Evolutionary conservation across 2,113 vertebrate species (phyloP).

Genomic region (Aegithalos caudatus): DNA sequence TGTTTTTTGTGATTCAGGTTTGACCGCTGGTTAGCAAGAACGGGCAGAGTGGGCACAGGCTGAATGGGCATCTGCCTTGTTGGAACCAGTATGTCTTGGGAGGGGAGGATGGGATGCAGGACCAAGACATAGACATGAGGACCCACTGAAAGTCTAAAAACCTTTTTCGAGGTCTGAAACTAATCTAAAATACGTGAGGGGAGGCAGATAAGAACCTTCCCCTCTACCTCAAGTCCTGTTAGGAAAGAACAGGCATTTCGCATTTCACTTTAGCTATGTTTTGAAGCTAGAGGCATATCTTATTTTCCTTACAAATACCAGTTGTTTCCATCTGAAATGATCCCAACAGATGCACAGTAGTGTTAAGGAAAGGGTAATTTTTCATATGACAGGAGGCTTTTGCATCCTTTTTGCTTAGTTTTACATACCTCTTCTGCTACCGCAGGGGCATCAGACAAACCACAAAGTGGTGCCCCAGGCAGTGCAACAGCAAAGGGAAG

Average conservation of each 20-base stretch:
- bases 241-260: neutral
- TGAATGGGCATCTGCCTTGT: neutral
- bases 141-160: neutral
- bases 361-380: neutral
- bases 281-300: neutral
- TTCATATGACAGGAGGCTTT: neutral
- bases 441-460: fast-evolving
- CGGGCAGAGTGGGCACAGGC: neutral
- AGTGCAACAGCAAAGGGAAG: neutral
- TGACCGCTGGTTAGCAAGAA: neutral
- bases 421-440: neutral
- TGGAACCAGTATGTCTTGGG: neutral
- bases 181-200: neutral
- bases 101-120: neutral
- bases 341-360: neutral
- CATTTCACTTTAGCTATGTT: neutral
- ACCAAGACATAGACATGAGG: neutral
- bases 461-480: neutral
- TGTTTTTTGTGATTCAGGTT: neutral
- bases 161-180: neutral
- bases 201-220: neutral
- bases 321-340: neutral
- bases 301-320: neutral
- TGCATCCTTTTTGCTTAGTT: neutral
- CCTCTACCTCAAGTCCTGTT: neutral